phyloP scores from a whole-genome alignment of 2,113 vertebrate genomes.

The Mustelus asterias region DNA sequence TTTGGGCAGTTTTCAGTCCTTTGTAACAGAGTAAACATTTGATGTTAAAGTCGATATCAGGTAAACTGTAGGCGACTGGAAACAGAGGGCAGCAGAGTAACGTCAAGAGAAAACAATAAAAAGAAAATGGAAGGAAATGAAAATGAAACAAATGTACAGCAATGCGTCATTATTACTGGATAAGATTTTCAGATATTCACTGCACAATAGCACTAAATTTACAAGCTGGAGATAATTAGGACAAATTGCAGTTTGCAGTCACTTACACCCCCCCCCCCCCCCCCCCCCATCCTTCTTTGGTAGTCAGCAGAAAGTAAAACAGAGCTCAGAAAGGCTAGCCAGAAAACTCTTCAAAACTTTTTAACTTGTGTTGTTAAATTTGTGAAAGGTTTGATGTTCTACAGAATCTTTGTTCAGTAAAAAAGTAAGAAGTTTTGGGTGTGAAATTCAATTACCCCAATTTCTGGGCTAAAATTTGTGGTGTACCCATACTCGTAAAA shows the following conservation, averaged over 20 bases:
- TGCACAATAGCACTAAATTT: background rate
- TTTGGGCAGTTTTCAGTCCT: background rate
- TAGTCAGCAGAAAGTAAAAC: background rate
- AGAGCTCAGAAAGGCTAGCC: background rate
- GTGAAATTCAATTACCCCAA: background rate
- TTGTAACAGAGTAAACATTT: background rate
- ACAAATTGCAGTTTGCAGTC: background rate
- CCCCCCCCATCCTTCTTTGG: background rate
- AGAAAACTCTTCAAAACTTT: background rate
- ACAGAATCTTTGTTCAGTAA: background rate
- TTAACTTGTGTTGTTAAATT: background rate
- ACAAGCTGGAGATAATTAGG: background rate
- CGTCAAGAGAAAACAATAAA: background rate
- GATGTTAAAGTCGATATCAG: background rate
- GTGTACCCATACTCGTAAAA: background rate
- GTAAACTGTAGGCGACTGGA: background rate
- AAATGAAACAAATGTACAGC: background rate
- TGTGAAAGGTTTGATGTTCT: background rate
- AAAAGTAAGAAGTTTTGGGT: background rate
- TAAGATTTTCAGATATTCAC: background rate
- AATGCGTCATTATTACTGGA: background rate
- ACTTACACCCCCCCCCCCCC: background rate
- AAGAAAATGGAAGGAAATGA: background rate
- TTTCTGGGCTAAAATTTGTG: background rate
- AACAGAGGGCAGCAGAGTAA: background rate